These are phyloP conservation scores for Acheta domesticus DNA, from an alignment of 2,888 invertebrate genomes.

Conservation along the genomic window DNA sequence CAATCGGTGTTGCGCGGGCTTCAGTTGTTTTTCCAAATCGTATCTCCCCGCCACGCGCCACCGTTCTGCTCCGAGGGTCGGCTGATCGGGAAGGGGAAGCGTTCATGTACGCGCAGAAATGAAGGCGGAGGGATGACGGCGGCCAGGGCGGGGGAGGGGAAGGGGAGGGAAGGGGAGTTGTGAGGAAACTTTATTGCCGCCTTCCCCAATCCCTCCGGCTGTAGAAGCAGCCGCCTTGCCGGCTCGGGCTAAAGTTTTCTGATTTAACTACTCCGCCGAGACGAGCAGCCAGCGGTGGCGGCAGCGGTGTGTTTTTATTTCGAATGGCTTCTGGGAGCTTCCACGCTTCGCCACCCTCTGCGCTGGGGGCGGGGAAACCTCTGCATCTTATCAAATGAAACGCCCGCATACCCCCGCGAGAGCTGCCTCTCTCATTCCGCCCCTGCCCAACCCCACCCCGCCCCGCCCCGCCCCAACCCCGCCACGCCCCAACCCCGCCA, in stretches of 20 bases:
- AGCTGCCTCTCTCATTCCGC: neutral
- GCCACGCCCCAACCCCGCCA: too few species aligned
- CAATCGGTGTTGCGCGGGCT: neutral
- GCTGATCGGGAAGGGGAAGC: too few species aligned
- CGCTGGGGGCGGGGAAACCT: neutral
- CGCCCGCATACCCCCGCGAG: neutral
- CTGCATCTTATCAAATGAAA: constrained; percentile 18
- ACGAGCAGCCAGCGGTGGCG: constrained; percentile 18
- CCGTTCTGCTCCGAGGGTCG: too few species aligned
- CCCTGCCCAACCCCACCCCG: neutral
- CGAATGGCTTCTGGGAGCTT: neutral
- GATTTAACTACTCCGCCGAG: constrained; percentile 2
- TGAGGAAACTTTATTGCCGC: neutral
- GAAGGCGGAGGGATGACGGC: neutral
- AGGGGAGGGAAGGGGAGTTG: neutral
- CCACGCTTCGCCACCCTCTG: neutral
- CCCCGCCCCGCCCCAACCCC: neutral
- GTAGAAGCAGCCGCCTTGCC: neutral
- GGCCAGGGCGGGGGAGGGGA: neutral
- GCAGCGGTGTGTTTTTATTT: neutral
- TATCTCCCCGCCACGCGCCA: neutral
- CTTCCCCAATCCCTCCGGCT: neutral
- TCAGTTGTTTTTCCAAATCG: neutral
- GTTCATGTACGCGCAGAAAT: too few species aligned
- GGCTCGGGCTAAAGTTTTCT: neutral